Conservation (phyloP, 35 echinoderm and acorn worm species). For the Apostichopus parvimensis region DNA sequence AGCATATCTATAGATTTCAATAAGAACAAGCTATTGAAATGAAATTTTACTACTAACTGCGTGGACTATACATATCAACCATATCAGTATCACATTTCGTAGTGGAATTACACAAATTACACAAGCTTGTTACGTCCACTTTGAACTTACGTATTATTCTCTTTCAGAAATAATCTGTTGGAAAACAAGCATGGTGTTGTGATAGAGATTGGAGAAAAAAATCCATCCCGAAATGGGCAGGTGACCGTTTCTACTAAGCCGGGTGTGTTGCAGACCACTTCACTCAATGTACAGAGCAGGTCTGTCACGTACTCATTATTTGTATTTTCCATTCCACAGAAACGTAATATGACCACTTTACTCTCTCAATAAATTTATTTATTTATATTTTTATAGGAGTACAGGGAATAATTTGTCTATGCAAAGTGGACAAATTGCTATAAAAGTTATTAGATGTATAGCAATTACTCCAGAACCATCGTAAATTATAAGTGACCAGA, state of each 20-base stretch:
- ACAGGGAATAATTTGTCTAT: too few species aligned
- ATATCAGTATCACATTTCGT: too few species aligned
- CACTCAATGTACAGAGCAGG: not conserved
- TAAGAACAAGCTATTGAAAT: not conserved
- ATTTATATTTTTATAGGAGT: too few species aligned
- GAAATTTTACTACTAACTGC: not conserved
- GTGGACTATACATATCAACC: not conserved
- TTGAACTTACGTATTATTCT: not conserved
- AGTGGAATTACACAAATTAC: too few species aligned
- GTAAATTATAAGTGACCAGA: too few species aligned
- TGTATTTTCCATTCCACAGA: not conserved
- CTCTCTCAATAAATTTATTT: too few species aligned
- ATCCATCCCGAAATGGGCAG: not conserved
- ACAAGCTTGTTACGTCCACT: not conserved
- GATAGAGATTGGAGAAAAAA: not conserved
- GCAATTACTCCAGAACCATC: too few species aligned
- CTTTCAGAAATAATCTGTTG: not conserved
- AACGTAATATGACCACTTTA: too few species aligned
- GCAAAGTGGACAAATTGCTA: too few species aligned
- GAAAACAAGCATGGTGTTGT: constrained; percentile 23
- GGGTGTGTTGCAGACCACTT: not conserved
- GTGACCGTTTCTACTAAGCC: not conserved
- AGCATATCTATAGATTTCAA: not conserved
- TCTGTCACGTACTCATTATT: not conserved
- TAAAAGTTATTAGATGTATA: too few species aligned